Percentiles rank a stretch among this genome's conserved stretches.
Evolutionary conservation across 2,797 vertebrate genomes (phyloP).

Genomic region (Myoxocephalus aenaeus): DNA sequence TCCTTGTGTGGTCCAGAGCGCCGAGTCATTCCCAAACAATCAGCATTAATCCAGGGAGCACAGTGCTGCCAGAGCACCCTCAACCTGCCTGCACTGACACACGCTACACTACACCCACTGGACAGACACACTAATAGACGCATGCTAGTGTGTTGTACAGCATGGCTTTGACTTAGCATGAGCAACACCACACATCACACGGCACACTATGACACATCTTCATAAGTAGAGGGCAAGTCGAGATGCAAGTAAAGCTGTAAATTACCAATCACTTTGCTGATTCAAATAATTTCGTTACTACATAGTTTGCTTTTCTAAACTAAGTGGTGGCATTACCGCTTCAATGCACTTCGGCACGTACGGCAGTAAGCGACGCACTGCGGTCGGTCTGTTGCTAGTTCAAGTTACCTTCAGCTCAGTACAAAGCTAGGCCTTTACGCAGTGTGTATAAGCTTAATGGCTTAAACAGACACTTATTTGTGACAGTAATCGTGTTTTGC

Average conservation of each 20-base stretch:
- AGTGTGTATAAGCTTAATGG: background rate
- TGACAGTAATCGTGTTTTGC: background rate
- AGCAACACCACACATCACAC: slow-evolving; percentile 10
- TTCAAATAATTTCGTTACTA: background rate
- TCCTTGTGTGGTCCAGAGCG: slow-evolving; percentile 84
- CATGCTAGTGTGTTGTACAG: slow-evolving; percentile 24
- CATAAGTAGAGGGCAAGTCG: background rate
- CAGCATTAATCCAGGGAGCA: slow-evolving; percentile 82
- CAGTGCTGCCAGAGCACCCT: slow-evolving; percentile 73
- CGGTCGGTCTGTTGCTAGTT: background rate
- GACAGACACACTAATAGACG: slow-evolving; percentile 37
- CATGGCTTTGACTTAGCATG: slow-evolving; percentile 22
- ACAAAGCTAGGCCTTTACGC: background rate
- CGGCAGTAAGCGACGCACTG: background rate
- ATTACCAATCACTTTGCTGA: background rate
- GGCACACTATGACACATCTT: slow-evolving; percentile 7
- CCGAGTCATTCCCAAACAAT: slow-evolving; percentile 84
- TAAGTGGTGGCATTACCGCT: background rate
- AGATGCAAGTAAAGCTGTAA: background rate
- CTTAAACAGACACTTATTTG: slow-evolving; percentile 3
- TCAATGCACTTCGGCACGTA: too few relatives aligned
- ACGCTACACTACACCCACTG: slow-evolving; percentile 54
- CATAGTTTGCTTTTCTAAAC: background rate
- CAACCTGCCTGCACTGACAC: slow-evolving; percentile 59
- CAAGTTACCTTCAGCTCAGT: background rate